Base-by-base conservation (phyloP, 2,797 vertebrate species). In the Tapera naevia region DNA sequence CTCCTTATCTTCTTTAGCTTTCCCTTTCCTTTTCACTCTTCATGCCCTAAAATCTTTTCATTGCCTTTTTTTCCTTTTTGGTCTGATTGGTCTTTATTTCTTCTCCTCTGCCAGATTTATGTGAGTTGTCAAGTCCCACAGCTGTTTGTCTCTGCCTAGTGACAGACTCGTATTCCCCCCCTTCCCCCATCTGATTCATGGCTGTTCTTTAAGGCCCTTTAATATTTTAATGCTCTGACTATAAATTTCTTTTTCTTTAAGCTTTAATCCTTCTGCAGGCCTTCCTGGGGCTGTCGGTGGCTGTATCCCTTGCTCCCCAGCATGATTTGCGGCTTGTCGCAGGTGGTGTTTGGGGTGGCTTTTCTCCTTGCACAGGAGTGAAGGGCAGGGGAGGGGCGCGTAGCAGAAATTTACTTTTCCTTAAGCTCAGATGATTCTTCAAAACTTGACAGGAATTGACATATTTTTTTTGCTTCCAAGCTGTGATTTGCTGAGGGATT, bases 221-320 rank as follows among this genome's bases (percentile, higher is more conserved):
- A 98, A 97, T 97, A 97, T 98, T 98, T 98, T 98, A 97, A 98
- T 98, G 97, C 97, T 95, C 90, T 67, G 88, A 97, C 97, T 96
- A 98, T 98, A 98, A 98, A 98, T 98, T 98, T 95, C n/a, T 76
- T 96, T 97, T 97, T 95, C 96, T 95, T 93, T 97, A 95, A 93
- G 96, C 97, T 95, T 95, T 97, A 97, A 79, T 96, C 96, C 97
- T 97, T 93, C 92, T 60, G 73, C 9, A 51, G 96, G 95, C 93
- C 93, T 97, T 97, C 91, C 92, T 7, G 43, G 17, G 85, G 96
- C 95, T 95, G 95, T 65, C 27, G 33, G 94, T 13, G 54, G 92
- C 87, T 48, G 80, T 62, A 71, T 81, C 93, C 95, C 91, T 10
- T 4, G 51, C 94, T 93, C 65, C 48, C 51, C 7, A 28, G 85